Base-by-base conservation (phyloP, 2,888 invertebrate genomes). In the Reticulitermes lucifugus region DNA sequence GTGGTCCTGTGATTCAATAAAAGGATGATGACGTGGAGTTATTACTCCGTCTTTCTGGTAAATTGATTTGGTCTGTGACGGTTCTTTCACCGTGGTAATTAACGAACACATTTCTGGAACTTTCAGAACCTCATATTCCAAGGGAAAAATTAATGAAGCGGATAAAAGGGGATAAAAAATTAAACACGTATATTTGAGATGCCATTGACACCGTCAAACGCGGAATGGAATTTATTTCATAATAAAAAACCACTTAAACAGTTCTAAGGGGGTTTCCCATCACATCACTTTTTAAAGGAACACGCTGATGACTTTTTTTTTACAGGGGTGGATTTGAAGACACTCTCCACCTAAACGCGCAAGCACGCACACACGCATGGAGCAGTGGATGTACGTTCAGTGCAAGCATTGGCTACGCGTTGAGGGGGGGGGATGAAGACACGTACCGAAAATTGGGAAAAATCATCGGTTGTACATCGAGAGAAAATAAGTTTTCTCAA, bases 71-170 rank as follows among this genome's bases (percentile, higher is more conserved):
- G 35, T 81, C 41, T 81, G 29, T 81, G 41, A 81, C 60, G 81
- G 60, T 43, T 75, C 5, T 43, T 75, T 35, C 10, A 43, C 75
- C 35, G 22, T 60, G 41, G 41, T 81, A 81, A 81, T 81, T 81
- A 81, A 81, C 29, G 35, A 4, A 18, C 55, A 29, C 55, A 60
- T 80, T 55, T 35, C 22, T 60, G 25, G 59, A 60, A 60, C 18
- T 22, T 70, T 10, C 43, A 70, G n/a, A 46, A 59, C 29, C 80
- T 80, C 29, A 55, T 55, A 60, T 80, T 41, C 60, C 21, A 35
- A n/a, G 46, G 41, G n/a, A 70, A 81, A 84, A 70, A 84, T 79
- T 84, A 84, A 84, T 84, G 84, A 79, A 84, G 79, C 46, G 60
- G 79, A 29, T 83, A 83, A 59, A 46, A 46, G 35, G 77, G 46